Evolutionary conservation across 1,140 invertebrate genomes (phyloP).

Genomic region (Drosophila nasuta): DNA sequence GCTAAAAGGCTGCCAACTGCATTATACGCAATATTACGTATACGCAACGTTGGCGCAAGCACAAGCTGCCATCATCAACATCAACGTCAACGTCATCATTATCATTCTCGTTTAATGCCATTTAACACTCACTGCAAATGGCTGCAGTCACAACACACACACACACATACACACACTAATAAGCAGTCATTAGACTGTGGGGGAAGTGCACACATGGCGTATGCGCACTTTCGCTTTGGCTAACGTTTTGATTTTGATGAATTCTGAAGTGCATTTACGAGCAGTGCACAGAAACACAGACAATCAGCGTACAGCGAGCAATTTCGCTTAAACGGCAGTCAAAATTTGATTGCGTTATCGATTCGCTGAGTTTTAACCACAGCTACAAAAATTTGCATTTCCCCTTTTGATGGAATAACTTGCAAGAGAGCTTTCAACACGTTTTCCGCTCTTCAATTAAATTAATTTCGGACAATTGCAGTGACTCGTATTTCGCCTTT

Average conservation of each 20-base stretch:
- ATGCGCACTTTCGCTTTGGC: conserved; percentile 25
- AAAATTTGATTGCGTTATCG: conserved; percentile 28
- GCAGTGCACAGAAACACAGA: conserved; percentile 20
- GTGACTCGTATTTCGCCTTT: conserved; percentile 7
- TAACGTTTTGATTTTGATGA: conserved; percentile 16
- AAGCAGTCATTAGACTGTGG: conserved; percentile 58
- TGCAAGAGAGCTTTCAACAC: neutral
- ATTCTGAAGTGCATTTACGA: conserved; percentile 49
- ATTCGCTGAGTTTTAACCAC: neutral
- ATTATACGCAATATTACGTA: conserved; percentile 16
- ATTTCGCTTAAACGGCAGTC: conserved; percentile 20
- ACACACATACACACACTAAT: conserved; percentile 52
- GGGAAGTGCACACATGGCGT: conserved; percentile 17
- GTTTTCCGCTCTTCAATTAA: conserved; percentile 15
- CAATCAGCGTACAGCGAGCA: conserved; percentile 8
- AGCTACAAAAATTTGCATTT: neutral
- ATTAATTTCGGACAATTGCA: conserved; percentile 30
- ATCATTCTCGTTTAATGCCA: conserved; percentile 16
- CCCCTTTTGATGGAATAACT: neutral
- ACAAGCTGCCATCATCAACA: neutral
- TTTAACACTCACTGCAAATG: conserved; percentile 26
- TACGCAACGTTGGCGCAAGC: conserved; percentile 13
- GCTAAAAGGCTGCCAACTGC: conserved; percentile 8
- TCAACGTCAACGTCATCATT: neutral
- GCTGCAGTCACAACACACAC: conserved; percentile 19